Base-by-base conservation (phyloP, 2,113 vertebrate genomes). In the Gallinago jamesoni region DNA sequence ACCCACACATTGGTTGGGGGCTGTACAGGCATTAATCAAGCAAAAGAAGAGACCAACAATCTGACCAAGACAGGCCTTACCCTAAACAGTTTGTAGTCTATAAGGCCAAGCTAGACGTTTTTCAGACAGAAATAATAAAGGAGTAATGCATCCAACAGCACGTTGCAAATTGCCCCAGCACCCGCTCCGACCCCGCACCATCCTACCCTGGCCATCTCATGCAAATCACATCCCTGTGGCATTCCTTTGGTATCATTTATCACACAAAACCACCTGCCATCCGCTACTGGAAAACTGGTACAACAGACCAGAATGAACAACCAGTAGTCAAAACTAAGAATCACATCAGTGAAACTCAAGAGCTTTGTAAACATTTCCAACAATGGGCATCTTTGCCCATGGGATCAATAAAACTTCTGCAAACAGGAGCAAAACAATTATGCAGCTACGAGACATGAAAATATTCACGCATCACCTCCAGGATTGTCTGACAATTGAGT, bases 191-290 rank as follows among this genome's bases (percentile, higher is more conserved):
- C n/a, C 60, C 19, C 27, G 30, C 39, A 15, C 16, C 1, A 2
- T 30, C 67, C 35, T 30, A 27, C 19, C 17, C 27, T 57, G 37
- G 45, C 52, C 57, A 19, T 7, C 43, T 56, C 63, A 30, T 6
- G 20, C 0, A 0, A 19, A 75, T n/a, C 59, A 30, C 35, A 37
- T 27, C 12, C 2, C 0, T 9, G 24, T 43, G 52, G 12, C 64
- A 35, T 47, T 72, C 48, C 43, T 27, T 73, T 20, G 16, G 28
- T 60, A 81, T 27, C 48, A 72, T 25, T 64, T 60, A 39, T 41
- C 48, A 31, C 56, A 39, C 13, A 25, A 35, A 75, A 60, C 56
- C 45, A 14, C 43, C 55, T 76, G 33, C 31, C 47, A 53, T 8
- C 17, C 33, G 12, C 2, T 1, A 21, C 63, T 35, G 62, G 23